Evolutionary conservation across 2,888 invertebrate genomes (phyloP).

Genomic region (Erynnis tages): DNA sequence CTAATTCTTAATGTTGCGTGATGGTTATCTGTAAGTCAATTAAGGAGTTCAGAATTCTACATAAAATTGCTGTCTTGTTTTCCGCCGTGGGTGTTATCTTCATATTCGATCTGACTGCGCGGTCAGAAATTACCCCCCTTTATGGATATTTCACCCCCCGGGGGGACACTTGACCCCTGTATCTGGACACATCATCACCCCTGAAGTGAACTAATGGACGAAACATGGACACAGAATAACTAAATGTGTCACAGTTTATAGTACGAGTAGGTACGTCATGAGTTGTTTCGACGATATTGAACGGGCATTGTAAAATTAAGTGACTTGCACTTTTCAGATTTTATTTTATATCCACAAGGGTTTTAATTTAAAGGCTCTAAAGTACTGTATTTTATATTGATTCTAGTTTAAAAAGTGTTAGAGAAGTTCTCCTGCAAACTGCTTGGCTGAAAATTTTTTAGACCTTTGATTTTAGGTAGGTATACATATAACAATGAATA

Average conservation of each 20-base stretch:
- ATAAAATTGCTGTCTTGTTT: conserved; percentile 78
- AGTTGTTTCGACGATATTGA: too few species aligned
- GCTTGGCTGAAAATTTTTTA: too few species aligned
- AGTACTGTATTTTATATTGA: too few species aligned
- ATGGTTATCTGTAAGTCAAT: conserved; percentile 73
- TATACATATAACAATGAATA: too few species aligned
- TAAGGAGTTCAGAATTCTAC: conserved; percentile 72
- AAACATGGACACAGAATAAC: conserved; percentile 46
- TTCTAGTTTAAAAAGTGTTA: too few species aligned
- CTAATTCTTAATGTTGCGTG: conserved; percentile 65
- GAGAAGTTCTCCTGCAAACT: too few species aligned
- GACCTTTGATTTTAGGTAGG: too few species aligned
- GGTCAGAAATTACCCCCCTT: conserved; percentile 76
- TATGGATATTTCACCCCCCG: conserved; percentile 77
- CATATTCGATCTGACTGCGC: conserved; percentile 73
- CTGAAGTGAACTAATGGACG: conserved; percentile 72
- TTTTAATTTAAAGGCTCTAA: too few species aligned
- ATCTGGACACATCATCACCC: conserved; percentile 80
- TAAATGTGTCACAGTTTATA: conserved; percentile 43
- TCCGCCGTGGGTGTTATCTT: conserved; percentile 63
- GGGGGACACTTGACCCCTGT: conserved; percentile 79
- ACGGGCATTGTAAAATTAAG: too few species aligned
- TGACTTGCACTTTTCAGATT: too few species aligned
- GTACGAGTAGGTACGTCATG: too few species aligned
- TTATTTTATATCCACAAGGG: too few species aligned